phyloP scores from a whole-genome alignment of 2,113 vertebrate species.

The Thunnus thynnus region DNA sequence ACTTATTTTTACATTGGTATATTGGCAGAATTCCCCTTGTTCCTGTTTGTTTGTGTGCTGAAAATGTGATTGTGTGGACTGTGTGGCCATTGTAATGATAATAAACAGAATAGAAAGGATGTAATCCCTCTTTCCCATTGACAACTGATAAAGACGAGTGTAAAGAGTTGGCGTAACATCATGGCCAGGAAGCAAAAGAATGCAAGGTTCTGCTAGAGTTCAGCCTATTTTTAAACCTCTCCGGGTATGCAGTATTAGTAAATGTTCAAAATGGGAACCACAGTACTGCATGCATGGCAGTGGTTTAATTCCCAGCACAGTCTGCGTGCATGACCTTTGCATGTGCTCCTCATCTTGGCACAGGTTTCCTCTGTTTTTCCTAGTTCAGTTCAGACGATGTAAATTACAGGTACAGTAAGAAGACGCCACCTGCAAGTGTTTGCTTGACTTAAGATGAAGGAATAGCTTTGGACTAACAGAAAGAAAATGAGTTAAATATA shows the following conservation, averaged over 20 bases:
- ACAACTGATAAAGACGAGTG: background rate
- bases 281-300: no score
- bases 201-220: slow-evolving; percentile 9
- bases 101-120: background rate
- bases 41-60: slow-evolving; percentile 6
- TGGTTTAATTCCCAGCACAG: no score
- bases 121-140: background rate
- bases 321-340: background rate
- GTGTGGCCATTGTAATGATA: background rate
- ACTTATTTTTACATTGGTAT: background rate
- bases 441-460: no score
- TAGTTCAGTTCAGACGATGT: no score
- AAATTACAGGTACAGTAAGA: background rate
- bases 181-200: background rate
- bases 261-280: background rate
- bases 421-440: no score
- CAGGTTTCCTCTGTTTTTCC: background rate
- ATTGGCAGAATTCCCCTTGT: background rate
- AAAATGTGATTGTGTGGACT: background rate
- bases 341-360: background rate
- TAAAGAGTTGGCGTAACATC: background rate
- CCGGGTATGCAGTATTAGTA: background rate
- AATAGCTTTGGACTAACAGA: no score
- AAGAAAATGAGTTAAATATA: background rate
- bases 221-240: background rate